These are phyloP conservation scores for Drosophila pallidifrons DNA, from an alignment of 1,140 invertebrate species.

Conservation along the genomic window DNA sequence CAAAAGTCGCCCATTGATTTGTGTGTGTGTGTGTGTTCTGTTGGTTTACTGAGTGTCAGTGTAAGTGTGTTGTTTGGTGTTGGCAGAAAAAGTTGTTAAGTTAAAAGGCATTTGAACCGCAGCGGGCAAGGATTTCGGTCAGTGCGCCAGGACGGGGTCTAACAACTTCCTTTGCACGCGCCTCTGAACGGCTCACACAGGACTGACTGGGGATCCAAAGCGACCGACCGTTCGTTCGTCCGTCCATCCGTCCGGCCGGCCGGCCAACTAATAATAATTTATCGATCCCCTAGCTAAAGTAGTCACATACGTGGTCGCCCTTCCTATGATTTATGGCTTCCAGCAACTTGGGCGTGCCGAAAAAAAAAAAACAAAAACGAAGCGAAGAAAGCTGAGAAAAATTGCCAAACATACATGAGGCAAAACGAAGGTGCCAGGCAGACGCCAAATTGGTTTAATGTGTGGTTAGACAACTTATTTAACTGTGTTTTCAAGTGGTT, in stretches of 20 bases:
- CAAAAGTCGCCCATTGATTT: constrained; percentile 77
- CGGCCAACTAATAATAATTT: constrained; percentile 84
- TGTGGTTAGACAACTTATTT: constrained; percentile 83
- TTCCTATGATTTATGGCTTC: constrained; percentile 78
- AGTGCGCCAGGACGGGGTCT: constrained; percentile 65
- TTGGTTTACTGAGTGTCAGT: constrained; percentile 22
- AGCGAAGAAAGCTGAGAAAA: constrained; percentile 12
- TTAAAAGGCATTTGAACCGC: constrained; percentile 84
- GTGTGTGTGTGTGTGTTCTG: constrained; percentile 41
- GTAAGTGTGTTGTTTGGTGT: constrained; percentile 61
- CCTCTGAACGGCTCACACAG: constrained; percentile 35
- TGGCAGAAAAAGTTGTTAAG: constrained; percentile 84
- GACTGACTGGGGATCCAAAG: constrained; percentile 8
- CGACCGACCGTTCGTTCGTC: not conserved
- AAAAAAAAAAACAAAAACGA: constrained; percentile 25
- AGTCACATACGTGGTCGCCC: constrained; percentile 74
- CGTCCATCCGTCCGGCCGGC: constrained; percentile 21
- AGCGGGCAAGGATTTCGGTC: constrained; percentile 74
- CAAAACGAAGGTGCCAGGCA: constrained; percentile 67
- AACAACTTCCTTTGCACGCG: constrained; percentile 76
- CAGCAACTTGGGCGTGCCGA: constrained; percentile 47
- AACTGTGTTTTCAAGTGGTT: constrained; percentile 80
- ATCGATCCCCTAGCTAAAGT: constrained; percentile 83
- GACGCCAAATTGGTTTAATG: constrained; percentile 82
- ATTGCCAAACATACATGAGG: constrained; percentile 30